Percentiles rank a stretch among this genome's conserved stretches.
Conservation (phyloP, 2,888 invertebrate genomes). For the Drosophila limbata region DNA sequence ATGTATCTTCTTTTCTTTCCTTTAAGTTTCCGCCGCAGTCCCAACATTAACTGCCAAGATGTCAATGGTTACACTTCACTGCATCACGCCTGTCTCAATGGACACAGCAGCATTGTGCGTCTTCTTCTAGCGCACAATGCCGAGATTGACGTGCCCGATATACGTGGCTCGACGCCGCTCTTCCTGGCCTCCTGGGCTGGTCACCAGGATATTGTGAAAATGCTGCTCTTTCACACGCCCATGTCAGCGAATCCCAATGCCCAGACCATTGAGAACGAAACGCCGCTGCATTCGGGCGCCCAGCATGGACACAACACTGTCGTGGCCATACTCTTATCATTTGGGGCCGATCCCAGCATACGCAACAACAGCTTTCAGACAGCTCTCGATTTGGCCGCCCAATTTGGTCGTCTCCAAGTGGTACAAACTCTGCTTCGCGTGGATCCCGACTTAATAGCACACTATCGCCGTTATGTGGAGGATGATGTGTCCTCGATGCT, state of each 20-base stretch:
- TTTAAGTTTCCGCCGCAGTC: constrained; percentile 91
- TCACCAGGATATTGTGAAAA: constrained; percentile 93
- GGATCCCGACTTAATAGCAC: constrained; percentile 91
- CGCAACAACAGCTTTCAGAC: constrained; percentile 95
- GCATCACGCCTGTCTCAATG: constrained; percentile 96
- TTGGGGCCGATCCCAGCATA: constrained; percentile 94
- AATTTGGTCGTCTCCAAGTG: constrained; percentile 93
- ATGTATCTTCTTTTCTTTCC: no score
- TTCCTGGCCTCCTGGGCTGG: constrained; percentile 98
- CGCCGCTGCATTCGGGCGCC: constrained; percentile 95
- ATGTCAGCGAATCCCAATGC: constrained; percentile 93
- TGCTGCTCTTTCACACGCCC: constrained; percentile 92
- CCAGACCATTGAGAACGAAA: constrained; percentile 90
- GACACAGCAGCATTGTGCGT: constrained; percentile 95
- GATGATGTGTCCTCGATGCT: constrained; percentile 27
- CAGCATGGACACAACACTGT: constrained; percentile 96
- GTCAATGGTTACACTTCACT: constrained; percentile 96
- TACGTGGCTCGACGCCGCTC: constrained; percentile 96
- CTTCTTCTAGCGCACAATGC: constrained; percentile 92
- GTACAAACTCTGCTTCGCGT: constrained; percentile 93
- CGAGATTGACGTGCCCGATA: constrained; percentile 94
- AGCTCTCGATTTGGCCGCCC: constrained; percentile 96
- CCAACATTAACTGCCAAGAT: constrained; percentile 96
- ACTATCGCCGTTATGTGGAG: constrained; percentile 44
- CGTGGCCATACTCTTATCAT: constrained; percentile 92